Conservation (phyloP, 1,140 invertebrate genomes). For the Orius insidiosus region DNA sequence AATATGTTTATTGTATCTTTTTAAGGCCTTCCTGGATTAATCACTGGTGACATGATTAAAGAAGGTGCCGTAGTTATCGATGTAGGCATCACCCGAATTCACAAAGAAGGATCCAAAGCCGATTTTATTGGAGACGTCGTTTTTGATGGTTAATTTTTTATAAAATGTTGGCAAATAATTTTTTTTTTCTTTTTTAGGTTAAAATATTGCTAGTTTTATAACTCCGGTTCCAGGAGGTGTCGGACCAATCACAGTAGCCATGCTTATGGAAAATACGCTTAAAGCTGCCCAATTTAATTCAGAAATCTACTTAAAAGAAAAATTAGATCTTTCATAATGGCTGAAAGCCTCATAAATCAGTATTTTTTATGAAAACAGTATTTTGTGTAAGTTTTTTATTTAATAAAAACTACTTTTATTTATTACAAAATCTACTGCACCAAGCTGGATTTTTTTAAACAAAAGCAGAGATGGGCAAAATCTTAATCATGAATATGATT, state of each 20-base stretch:
- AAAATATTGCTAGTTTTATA: constrained; percentile 64
- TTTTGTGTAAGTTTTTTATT: too few species aligned
- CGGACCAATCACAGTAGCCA: constrained; percentile 96
- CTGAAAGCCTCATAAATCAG: too few species aligned
- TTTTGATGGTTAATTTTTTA: constrained; percentile 40
- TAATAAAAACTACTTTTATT: too few species aligned
- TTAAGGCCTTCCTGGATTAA: constrained; percentile 55
- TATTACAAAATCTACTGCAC: too few species aligned
- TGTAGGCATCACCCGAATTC: constrained; percentile 65
- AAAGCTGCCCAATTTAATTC: constrained; percentile 39
- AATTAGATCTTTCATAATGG: too few species aligned
- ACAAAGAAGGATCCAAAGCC: constrained; percentile 37
- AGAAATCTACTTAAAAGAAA: too few species aligned
- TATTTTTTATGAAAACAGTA: too few species aligned
- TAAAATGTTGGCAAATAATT: too few species aligned
- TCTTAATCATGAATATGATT: too few species aligned
- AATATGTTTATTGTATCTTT: constrained; percentile 13
- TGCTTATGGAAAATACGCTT: constrained; percentile 93
- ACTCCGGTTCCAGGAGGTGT: constrained; percentile 97
- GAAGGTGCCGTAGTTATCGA: constrained; percentile 75
- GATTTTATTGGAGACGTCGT: constrained; percentile 78
- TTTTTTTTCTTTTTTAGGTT: constrained; percentile 80
- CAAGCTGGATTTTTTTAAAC: too few species aligned
- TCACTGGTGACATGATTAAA: constrained; percentile 73
- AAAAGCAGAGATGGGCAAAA: too few species aligned